Evolutionary conservation across 2,888 invertebrate genomes (phyloP).

Genomic region (Cremastobaeus sp.): DNA sequence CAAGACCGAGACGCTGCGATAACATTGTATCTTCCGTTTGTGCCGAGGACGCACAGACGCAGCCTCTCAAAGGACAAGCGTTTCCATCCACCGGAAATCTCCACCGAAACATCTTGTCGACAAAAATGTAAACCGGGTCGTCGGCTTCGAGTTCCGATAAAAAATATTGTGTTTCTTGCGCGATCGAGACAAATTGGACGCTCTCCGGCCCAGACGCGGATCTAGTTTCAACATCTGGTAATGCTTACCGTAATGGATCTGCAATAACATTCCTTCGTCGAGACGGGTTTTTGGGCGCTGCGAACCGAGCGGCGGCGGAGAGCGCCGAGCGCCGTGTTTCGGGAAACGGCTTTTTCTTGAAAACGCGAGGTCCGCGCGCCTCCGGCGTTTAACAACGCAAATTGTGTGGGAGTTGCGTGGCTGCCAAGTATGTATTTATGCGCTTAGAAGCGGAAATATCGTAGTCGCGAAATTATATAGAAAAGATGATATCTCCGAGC

Average conservation of each 20-base stretch:
- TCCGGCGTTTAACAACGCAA: conserved; percentile 27
- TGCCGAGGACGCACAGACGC: conserved; percentile 28
- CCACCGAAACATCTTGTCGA: conserved; percentile 11
- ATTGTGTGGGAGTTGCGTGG: conserved; percentile 38
- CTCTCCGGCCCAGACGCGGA: conserved; percentile 16
- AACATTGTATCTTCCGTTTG: conserved; percentile 43
- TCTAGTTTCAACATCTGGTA: conserved; percentile 47
- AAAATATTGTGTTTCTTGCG: conserved; percentile 12
- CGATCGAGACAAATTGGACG: conserved; percentile 25
- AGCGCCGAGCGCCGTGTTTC: conserved; percentile 7
- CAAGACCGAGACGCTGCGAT: conserved; percentile 31
- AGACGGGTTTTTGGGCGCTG: background rate
- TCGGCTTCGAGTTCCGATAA: background rate
- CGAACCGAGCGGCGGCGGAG: background rate
- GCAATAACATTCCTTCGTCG: conserved; percentile 33
- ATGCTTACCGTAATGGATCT: conserved; percentile 15
- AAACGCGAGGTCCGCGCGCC: conserved; percentile 26
- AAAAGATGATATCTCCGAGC: conserved; percentile 36
- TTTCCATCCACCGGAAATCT: conserved; percentile 50
- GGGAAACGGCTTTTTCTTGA: conserved; percentile 37
- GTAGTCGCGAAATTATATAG: conserved; percentile 45
- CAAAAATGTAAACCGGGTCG: conserved; percentile 13
- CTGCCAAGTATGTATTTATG: conserved; percentile 45
- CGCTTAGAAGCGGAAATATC: conserved; percentile 52
- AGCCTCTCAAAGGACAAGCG: too few species aligned